These are phyloP conservation scores for Platichthys stellatus DNA, from an alignment of 2,113 vertebrate genomes.

Conservation along the genomic window DNA sequence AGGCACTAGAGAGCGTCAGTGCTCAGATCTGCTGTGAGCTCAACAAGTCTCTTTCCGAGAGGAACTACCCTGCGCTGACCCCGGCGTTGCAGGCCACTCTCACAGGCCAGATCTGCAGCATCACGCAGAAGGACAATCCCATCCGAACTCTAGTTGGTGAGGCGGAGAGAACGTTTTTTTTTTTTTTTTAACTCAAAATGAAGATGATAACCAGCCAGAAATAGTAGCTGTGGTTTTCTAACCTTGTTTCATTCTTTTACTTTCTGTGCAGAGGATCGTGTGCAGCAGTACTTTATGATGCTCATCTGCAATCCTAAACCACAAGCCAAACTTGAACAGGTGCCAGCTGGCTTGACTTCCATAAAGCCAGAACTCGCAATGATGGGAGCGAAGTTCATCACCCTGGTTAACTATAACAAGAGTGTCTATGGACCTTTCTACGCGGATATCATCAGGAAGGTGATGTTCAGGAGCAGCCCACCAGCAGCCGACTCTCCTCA, in stretches of 20 bases:
- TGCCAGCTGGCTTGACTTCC: slow-evolving; percentile 86
- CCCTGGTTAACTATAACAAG: slow-evolving; percentile 91
- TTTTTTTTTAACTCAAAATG: neutral
- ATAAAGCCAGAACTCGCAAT: slow-evolving; percentile 86
- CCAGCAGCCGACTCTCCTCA: slow-evolving; percentile 54
- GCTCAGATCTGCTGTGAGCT: slow-evolving; percentile 88
- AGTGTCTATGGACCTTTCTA: slow-evolving; percentile 94
- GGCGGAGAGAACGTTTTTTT: slow-evolving; percentile 30
- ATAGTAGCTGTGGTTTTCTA: neutral
- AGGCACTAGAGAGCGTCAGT: slow-evolving; percentile 85
- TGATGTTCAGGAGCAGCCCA: slow-evolving; percentile 83
- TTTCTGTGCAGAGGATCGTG: slow-evolving; percentile 87
- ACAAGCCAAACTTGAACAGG: slow-evolving; percentile 79
- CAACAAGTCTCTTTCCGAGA: slow-evolving; percentile 87
- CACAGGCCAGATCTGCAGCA: slow-evolving; percentile 87
- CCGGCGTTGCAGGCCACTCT: slow-evolving; percentile 85
- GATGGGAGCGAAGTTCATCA: slow-evolving; percentile 85
- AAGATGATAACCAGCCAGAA: neutral
- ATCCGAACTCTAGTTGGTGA: slow-evolving; percentile 90
- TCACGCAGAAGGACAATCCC: slow-evolving; percentile 87
- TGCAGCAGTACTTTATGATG: slow-evolving; percentile 86
- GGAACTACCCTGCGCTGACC: slow-evolving; percentile 80
- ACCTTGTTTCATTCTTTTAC: neutral
- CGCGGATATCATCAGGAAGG: slow-evolving; percentile 88
- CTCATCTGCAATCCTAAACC: slow-evolving; percentile 83